A percentile compares a stretch with the other conserved stretches of the same genome.
Conservation (phyloP, 2,888 invertebrate species). For the Troides oblongomaculatus region DNA sequence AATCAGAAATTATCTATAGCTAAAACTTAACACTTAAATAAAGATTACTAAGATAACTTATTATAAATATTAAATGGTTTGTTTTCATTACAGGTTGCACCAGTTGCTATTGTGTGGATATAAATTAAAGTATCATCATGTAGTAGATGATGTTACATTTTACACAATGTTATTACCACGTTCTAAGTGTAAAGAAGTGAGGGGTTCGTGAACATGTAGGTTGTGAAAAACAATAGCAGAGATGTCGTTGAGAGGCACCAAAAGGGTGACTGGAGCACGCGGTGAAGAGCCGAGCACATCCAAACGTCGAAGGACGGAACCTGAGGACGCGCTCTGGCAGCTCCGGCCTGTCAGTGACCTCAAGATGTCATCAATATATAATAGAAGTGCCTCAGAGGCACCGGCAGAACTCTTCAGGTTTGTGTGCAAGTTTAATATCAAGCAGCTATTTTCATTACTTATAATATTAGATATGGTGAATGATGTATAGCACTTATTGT, state of each 20-base stretch:
- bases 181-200: constrained; percentile 73
- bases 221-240: constrained; percentile 56
- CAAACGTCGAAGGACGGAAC: constrained; percentile 70
- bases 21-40: no score
- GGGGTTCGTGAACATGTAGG: constrained; percentile 75
- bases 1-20: no score
- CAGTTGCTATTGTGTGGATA: constrained; percentile 42
- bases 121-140: constrained; percentile 69
- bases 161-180: constrained; percentile 75
- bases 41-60: no score
- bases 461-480: background rate
- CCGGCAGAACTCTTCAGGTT: constrained; percentile 90
- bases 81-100: constrained; percentile 56
- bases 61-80: no score
- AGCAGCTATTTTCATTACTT: background rate
- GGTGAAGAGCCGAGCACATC: constrained; percentile 68
- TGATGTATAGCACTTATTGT: no score
- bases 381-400: constrained; percentile 88
- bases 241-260: constrained; percentile 77
- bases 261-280: constrained; percentile 68
- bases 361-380: constrained; percentile 94
- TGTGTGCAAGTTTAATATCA: constrained; percentile 41
- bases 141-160: constrained; percentile 73
- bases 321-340: constrained; percentile 84
- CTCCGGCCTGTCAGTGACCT: constrained; percentile 91